Evolutionary conservation across 2,113 vertebrate species (phyloP).

Genomic region (Australoheros scitulus): DNA sequence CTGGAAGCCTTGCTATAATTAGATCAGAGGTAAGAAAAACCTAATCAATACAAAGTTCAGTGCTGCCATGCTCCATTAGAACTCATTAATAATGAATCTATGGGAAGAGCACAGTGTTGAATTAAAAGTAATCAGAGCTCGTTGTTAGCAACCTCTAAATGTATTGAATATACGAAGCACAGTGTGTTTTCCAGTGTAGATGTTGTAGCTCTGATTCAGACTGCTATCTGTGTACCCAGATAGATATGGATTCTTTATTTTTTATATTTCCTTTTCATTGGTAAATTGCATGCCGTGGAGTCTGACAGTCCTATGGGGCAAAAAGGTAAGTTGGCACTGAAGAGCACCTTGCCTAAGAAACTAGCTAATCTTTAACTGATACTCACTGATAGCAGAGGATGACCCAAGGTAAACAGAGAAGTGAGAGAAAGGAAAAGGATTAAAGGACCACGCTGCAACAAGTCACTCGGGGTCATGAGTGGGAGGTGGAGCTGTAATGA

Average conservation of each 20-base stretch:
- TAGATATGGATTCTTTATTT: neutral
- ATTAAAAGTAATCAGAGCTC: constrained; percentile 51
- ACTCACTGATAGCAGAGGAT: constrained; percentile 1
- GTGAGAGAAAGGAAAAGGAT: neutral
- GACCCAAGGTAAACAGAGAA: neutral
- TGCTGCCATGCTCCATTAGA: constrained; percentile 59
- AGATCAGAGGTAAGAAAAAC: constrained; percentile 58
- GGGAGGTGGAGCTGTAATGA: no score
- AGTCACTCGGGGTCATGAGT: no score
- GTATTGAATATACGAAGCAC: neutral
- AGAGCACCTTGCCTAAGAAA: no score
- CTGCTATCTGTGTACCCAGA: neutral
- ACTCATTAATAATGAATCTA: constrained; percentile 74
- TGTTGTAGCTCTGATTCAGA: fast-evolving
- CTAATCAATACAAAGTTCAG: constrained; percentile 60
- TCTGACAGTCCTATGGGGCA: neutral
- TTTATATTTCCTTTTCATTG: neutral
- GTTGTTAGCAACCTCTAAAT: neutral
- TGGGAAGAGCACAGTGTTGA: constrained; percentile 37
- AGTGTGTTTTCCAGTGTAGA: neutral
- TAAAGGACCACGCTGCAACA: neutral
- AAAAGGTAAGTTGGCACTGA: no score
- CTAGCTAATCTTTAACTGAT: neutral
- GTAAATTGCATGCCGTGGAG: neutral
- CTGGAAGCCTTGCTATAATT: constrained; percentile 26